Percentiles rank a stretch among this genome's conserved stretches.
phyloP scores from a whole-genome alignment of 1,140 invertebrate genomes.

The Drosophila equinoxialis region DNA sequence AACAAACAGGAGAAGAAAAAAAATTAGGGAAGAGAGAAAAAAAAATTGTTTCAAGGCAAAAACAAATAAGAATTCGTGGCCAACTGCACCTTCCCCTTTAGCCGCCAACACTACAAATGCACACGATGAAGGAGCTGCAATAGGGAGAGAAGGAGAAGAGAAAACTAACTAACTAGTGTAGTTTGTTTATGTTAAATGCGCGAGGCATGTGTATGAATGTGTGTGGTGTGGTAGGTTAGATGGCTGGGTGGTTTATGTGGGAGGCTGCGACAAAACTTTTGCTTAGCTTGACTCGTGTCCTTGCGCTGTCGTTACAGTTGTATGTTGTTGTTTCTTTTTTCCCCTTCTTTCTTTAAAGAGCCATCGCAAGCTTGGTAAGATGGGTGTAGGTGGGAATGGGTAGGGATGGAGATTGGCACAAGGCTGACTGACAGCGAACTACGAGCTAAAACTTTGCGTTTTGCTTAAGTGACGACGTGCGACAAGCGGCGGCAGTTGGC shows the following conservation, averaged over 20 bases:
- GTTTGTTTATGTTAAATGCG: conserved; percentile 78
- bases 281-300: conserved; percentile 72
- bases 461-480: conserved; percentile 79
- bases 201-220: conserved; percentile 33
- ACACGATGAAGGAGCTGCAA: neutral
- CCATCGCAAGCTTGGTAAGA: conserved; percentile 45
- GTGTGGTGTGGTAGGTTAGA: conserved; percentile 18
- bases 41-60: conserved; percentile 40
- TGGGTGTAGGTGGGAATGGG: neutral
- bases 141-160: conserved; percentile 10
- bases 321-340: conserved; percentile 39
- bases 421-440: conserved; percentile 47
- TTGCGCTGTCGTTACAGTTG: conserved; percentile 45
- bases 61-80: conserved; percentile 66
- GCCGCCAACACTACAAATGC: neutral
- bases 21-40: neutral
- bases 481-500: conserved; percentile 62
- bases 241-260: conserved; percentile 26
- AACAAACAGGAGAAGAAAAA: neutral
- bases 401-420: conserved; percentile 15
- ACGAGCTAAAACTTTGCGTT: conserved; percentile 68
- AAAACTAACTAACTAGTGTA: conserved; percentile 52
- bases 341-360: conserved; percentile 55
- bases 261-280: conserved; percentile 66
- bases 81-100: conserved; percentile 4